phyloP scores from a whole-genome alignment of 2,888 invertebrate species.

The Lamellibrachia columna region DNA sequence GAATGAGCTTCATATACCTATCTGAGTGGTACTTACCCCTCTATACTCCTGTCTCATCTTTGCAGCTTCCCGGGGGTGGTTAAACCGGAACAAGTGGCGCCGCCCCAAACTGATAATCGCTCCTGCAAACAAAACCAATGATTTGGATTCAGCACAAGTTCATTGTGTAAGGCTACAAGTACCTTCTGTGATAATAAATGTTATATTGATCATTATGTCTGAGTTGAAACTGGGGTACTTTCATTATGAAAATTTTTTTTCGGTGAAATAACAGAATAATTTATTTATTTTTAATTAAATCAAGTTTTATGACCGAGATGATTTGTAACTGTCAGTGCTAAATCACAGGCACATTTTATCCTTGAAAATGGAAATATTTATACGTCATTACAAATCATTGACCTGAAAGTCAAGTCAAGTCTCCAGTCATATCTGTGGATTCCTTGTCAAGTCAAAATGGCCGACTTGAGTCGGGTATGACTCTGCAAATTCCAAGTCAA shows the following conservation, averaged over 20 bases:
- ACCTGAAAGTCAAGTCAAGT: background rate
- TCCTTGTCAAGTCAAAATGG: too few relatives aligned
- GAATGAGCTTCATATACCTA: too few relatives aligned
- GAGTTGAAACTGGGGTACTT: background rate
- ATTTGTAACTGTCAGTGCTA: background rate
- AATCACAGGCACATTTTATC: background rate
- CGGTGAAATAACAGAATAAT: background rate
- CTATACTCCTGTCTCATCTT: conserved; percentile 38
- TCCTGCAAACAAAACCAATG: conserved; percentile 31
- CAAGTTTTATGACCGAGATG: background rate
- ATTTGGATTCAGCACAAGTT: background rate
- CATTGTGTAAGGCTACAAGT: too few relatives aligned
- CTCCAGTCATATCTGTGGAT: too few relatives aligned
- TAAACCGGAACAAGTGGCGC: conserved; percentile 44
- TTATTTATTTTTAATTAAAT: background rate
- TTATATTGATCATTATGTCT: too few relatives aligned
- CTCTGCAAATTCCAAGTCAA: too few relatives aligned
- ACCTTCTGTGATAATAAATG: too few relatives aligned
- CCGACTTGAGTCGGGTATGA: too few relatives aligned
- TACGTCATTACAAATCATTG: background rate
- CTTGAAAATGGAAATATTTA: background rate
- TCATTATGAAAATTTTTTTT: background rate
- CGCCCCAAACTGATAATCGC: conserved; percentile 41
- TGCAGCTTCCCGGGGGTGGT: conserved; percentile 43
- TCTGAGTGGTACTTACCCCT: conserved; percentile 26